Evolutionary conservation across 2,113 vertebrate genomes (phyloP).

Genomic region (Phrynocephalus versicolor): DNA sequence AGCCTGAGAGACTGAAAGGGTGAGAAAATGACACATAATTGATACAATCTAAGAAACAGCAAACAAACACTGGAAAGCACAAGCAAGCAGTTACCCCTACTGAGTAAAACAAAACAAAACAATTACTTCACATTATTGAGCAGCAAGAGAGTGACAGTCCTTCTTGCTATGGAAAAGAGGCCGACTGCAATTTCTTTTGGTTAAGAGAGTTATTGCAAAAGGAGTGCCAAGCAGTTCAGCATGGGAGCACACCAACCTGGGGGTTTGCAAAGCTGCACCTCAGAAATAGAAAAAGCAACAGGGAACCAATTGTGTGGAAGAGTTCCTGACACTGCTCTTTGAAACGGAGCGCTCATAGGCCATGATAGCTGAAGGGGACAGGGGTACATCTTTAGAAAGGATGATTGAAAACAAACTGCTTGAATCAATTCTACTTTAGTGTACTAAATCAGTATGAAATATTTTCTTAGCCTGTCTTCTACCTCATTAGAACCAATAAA

Average conservation of each 20-base stretch:
- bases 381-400: conserved; percentile 37
- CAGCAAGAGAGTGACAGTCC: neutral
- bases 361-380: conserved; percentile 3
- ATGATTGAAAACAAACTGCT: conserved; percentile 39
- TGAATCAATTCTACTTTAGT: conserved; percentile 58
- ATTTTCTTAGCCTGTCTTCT: conserved; percentile 56
- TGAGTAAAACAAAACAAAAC: neutral
- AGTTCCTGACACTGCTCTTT: neutral
- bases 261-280: neutral
- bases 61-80: neutral
- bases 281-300: neutral
- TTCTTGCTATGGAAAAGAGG: neutral
- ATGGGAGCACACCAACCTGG: neutral
- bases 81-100: neutral
- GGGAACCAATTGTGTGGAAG: neutral
- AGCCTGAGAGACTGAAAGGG: neutral
- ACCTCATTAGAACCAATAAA: conserved; percentile 57
- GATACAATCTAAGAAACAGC: neutral
- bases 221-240: neutral
- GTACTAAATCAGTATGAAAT: conserved; percentile 40
- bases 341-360: conserved; percentile 36
- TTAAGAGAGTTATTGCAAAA: neutral
- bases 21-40: neutral
- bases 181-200: neutral
- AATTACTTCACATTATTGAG: neutral